Percentiles rank a stretch among this genome's conserved stretches.
Evolutionary conservation across 2,113 vertebrate species (phyloP).

Genomic region (Cyanoliseus patagonus): DNA sequence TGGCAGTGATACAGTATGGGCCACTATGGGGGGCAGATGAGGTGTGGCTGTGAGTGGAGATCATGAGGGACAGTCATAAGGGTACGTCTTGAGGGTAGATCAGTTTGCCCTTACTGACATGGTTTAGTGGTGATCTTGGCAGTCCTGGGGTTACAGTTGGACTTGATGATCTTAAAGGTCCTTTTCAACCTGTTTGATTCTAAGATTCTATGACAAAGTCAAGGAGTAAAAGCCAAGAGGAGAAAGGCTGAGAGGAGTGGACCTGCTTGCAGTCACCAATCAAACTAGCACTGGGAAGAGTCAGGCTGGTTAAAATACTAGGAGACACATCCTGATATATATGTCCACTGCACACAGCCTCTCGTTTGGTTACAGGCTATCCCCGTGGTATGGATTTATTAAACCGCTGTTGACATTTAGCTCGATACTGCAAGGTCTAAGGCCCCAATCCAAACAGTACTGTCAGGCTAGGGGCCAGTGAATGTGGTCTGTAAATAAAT

Average conservation of each 20-base stretch:
- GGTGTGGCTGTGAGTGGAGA: not conserved
- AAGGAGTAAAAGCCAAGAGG: not conserved
- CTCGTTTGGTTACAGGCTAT: not conserved
- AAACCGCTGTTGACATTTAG: not conserved
- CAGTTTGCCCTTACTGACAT: not conserved
- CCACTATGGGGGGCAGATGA: not conserved
- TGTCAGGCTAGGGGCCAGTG: not conserved
- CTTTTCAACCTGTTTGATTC: not conserved
- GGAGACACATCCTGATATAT: not conserved
- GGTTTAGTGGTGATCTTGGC: not conserved
- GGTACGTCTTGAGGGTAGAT: not conserved
- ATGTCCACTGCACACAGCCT: not conserved
- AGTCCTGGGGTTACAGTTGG: not conserved
- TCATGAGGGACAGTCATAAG: not conserved
- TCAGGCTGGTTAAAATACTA: not conserved
- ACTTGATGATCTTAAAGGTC: not conserved
- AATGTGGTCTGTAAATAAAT: conserved; percentile 4
- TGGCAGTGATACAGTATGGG: not conserved
- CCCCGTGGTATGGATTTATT: not conserved
- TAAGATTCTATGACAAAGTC: not conserved
- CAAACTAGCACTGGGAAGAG: not conserved
- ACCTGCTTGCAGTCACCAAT: not conserved
- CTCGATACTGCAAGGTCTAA: not conserved
- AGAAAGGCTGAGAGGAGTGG: not conserved
- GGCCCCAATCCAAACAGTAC: not conserved